Conservation (phyloP, 2,113 vertebrate genomes). For the Hiodon tergisus region DNA sequence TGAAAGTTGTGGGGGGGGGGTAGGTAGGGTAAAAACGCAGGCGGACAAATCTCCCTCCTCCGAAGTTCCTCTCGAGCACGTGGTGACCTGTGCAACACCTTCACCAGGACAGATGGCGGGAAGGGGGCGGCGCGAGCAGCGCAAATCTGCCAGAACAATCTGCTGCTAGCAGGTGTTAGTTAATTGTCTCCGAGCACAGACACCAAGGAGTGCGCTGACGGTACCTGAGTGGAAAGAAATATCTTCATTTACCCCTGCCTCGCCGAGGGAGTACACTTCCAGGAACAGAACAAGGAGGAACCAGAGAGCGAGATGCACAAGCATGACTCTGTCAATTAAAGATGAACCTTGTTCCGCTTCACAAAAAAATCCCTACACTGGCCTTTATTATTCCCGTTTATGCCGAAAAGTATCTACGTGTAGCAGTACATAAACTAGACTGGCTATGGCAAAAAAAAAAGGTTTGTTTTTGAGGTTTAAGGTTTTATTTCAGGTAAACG, state of each 20-base stretch:
- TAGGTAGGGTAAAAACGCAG: background rate
- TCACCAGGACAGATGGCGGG: constrained; percentile 81
- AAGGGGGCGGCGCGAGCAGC: constrained; percentile 71
- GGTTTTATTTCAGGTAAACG: too few relatives aligned
- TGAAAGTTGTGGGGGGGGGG: background rate
- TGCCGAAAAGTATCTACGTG: background rate
- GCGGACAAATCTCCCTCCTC: constrained; percentile 11
- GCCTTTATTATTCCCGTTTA: too few relatives aligned
- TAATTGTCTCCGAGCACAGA: constrained; percentile 84
- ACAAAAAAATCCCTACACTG: too few relatives aligned
- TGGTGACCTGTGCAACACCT: constrained; percentile 82
- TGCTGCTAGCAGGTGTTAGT: constrained; percentile 84
- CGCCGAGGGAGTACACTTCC: constrained; percentile 43
- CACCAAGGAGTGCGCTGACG: constrained; percentile 67
- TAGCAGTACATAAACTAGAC: background rate
- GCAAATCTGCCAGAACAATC: constrained; percentile 88
- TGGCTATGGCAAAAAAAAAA: background rate
- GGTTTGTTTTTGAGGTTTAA: background rate
- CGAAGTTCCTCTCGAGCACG: constrained; percentile 42
- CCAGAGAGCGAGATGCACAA: constrained; percentile 37
- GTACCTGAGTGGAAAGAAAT: constrained; percentile 72
- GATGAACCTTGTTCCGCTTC: constrained; percentile 16
- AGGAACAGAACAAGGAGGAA: constrained; percentile 27
- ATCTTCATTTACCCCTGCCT: constrained; percentile 64
- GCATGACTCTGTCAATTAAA: constrained; percentile 47